Percentiles rank a stretch among this genome's conserved stretches.
phyloP scores from a whole-genome alignment of 2,797 vertebrate species.

The Peromyscus eremicus region DNA sequence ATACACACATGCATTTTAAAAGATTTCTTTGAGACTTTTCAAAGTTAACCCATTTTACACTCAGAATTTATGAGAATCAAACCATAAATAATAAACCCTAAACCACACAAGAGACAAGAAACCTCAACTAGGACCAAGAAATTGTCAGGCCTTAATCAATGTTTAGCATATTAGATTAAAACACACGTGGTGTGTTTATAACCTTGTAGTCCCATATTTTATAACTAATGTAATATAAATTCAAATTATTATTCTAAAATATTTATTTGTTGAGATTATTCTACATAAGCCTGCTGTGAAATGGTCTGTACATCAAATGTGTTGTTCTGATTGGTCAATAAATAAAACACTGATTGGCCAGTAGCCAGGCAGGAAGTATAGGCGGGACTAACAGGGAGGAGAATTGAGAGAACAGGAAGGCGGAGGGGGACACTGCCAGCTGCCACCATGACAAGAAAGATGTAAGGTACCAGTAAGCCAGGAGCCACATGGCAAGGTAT shows the following conservation, averaged over 20 bases:
- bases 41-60: constrained; percentile 1
- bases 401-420: too few species aligned
- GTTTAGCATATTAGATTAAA: constrained; percentile 9
- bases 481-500: too few species aligned
- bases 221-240: background rate
- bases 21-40: background rate
- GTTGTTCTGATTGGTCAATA: too few species aligned
- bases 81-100: background rate
- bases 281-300: background rate
- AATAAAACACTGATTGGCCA: too few species aligned
- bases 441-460: too few species aligned
- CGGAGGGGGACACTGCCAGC: too few species aligned
- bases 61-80: constrained; percentile 37
- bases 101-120: background rate
- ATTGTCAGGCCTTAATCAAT: background rate
- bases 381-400: too few species aligned
- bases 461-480: too few species aligned
- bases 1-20: background rate
- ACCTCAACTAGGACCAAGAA: background rate
- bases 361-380: too few species aligned
- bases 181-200: background rate
- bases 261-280: background rate
- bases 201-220: background rate
- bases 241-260: background rate
- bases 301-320: too few species aligned